These are phyloP conservation scores for Eumeta japonica DNA, from an alignment of 1,140 invertebrate genomes.

Conservation along the genomic window DNA sequence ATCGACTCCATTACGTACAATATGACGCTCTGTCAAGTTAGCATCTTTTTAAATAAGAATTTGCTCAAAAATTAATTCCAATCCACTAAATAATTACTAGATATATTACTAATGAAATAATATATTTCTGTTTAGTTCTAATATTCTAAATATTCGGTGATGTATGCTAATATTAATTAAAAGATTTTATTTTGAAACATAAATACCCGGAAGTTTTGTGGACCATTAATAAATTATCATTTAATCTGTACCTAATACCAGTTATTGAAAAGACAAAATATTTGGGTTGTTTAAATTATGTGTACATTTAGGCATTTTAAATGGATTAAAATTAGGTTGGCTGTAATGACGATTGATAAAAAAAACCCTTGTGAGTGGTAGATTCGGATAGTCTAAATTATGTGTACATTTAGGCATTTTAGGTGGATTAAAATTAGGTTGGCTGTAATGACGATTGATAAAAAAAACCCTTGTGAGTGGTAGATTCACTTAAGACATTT, in stretches of 20 bases:
- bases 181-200: slow-evolving; percentile 1
- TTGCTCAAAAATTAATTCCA: neutral
- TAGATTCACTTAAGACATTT: no score
- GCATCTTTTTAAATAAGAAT: slow-evolving; percentile 37
- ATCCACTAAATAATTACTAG: neutral
- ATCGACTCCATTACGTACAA: slow-evolving; percentile 57
- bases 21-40: slow-evolving; percentile 52
- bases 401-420: no score
- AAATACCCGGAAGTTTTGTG: neutral
- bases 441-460: no score
- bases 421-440: no score
- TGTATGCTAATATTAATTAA: slow-evolving; percentile 1
- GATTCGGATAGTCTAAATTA: no score
- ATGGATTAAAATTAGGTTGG: no score
- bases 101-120: slow-evolving; percentile 2
- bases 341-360: no score
- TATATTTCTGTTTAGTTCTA: neutral
- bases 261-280: neutral
- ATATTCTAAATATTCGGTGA: slow-evolving; percentile 3
- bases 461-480: no score
- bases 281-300: neutral
- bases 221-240: neutral
- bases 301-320: no score
- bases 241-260: neutral
- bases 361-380: no score